Evolutionary conservation across 1,140 invertebrate species (phyloP).

Genomic region (Drosophila pachea): DNA sequence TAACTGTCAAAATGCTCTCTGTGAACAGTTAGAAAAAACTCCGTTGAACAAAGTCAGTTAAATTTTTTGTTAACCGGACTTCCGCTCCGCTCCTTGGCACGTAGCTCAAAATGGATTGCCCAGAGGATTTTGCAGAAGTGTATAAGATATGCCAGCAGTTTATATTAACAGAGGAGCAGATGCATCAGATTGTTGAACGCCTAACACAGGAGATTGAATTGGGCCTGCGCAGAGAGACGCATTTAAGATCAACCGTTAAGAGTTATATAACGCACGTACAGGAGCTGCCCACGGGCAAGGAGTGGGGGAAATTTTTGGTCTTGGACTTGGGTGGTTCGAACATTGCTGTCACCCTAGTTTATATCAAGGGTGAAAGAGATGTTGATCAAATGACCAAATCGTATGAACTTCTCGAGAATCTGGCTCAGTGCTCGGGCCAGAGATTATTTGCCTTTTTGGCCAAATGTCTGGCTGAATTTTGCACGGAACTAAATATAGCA

Average conservation of each 20-base stretch:
- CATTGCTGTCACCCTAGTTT: conserved; percentile 96
- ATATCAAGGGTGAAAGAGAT: conserved; percentile 85
- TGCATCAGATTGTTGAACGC: conserved; percentile 86
- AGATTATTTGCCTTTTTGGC: conserved; percentile 98
- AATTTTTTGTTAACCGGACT: background rate
- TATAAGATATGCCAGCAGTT: conserved; percentile 36
- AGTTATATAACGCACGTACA: conserved; percentile 91
- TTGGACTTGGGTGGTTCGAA: conserved; percentile 98
- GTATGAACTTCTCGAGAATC: conserved; percentile 92
- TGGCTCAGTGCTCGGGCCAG: conserved; percentile 93
- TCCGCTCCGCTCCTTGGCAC: background rate
- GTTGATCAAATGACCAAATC: conserved; percentile 96
- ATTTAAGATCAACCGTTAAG: conserved; percentile 89
- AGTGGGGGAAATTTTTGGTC: conserved; percentile 96
- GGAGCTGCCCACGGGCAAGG: conserved; percentile 96
- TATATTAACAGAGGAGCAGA: conserved; percentile 82
- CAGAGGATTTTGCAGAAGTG: conserved; percentile 11
- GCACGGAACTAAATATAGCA: conserved; percentile 85
- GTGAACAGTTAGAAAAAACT: background rate
- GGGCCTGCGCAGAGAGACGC: conserved; percentile 89
- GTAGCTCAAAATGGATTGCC: background rate
- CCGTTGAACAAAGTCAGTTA: background rate
- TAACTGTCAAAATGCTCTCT: background rate
- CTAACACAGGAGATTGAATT: conserved; percentile 88
- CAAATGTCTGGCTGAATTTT: conserved; percentile 95